These are phyloP conservation scores for Dermolepida albohirtum DNA, from an alignment of 2,888 invertebrate genomes.

Conservation along the genomic window DNA sequence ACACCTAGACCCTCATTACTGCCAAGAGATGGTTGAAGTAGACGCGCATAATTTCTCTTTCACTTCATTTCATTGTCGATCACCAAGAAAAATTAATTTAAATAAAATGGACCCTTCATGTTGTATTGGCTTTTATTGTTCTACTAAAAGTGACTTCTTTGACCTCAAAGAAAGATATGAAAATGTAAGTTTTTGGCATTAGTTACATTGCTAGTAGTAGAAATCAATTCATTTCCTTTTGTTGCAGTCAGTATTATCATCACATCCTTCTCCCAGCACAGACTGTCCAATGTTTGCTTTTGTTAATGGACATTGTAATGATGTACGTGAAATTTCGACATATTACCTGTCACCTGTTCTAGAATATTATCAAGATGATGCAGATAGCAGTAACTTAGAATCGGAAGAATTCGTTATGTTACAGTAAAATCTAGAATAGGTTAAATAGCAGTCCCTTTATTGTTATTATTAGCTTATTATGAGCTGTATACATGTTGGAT, in stretches of 20 bases:
- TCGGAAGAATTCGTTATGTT: slow-evolving; percentile 76
- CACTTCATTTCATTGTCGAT: slow-evolving; percentile 86
- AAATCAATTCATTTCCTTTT: background rate
- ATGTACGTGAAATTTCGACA: slow-evolving; percentile 59
- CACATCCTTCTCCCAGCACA: slow-evolving; percentile 7
- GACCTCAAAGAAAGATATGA: slow-evolving; percentile 78
- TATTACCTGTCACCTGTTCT: slow-evolving; percentile 54
- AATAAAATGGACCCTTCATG: slow-evolving; percentile 93
- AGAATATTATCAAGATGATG: slow-evolving; percentile 64
- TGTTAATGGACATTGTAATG: slow-evolving; percentile 77
- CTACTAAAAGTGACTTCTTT: slow-evolving; percentile 80
- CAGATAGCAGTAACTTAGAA: slow-evolving; percentile 73
- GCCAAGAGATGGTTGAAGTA: slow-evolving; percentile 91
- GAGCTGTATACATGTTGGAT: slow-evolving; percentile 4
- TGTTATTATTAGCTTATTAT: slow-evolving; percentile 5
- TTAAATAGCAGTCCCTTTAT: background rate
- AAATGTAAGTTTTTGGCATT: slow-evolving; percentile 66
- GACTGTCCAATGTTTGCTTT: slow-evolving; percentile 89
- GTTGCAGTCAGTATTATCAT: slow-evolving; percentile 27
- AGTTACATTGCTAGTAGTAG: background rate
- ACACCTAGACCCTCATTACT: slow-evolving; percentile 94
- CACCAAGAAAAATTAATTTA: slow-evolving; percentile 86
- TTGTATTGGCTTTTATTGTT: slow-evolving; percentile 90
- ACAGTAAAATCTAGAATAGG: background rate
- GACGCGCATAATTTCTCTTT: slow-evolving; percentile 82